phyloP scores from a whole-genome alignment of 1,140 invertebrate species.

The Sarcophaga peregrina region DNA sequence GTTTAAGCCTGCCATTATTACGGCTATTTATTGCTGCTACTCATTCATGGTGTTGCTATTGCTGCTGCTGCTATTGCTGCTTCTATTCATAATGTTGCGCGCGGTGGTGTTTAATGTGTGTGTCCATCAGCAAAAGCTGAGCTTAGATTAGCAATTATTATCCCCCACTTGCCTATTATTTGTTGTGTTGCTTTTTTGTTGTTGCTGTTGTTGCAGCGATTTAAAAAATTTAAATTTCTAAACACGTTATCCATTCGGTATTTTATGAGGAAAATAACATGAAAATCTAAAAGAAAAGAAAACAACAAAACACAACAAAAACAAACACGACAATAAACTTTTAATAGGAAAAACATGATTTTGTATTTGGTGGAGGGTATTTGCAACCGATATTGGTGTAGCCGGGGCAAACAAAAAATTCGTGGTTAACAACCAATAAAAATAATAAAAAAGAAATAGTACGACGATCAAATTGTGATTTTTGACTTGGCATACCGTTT shows the following conservation, averaged over 20 bases:
- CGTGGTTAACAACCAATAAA: not conserved
- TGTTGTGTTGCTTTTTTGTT: not conserved
- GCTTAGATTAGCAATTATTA: slow-evolving; percentile 1
- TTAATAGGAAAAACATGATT: not conserved
- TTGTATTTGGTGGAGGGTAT: not conserved
- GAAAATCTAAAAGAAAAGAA: too few relatives aligned
- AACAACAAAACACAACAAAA: too few relatives aligned
- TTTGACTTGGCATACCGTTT: too few relatives aligned
- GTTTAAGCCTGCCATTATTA: not conserved
- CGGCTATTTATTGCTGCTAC: too few relatives aligned
- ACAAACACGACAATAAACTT: not conserved
- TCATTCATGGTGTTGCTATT: too few relatives aligned
- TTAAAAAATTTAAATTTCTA: slow-evolving; percentile 1
- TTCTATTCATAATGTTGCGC: too few relatives aligned
- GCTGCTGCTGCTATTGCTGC: too few relatives aligned
- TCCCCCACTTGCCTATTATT: not conserved
- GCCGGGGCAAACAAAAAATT: not conserved
- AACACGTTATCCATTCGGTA: not conserved
- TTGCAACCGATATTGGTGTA: not conserved
- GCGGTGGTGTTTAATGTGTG: not conserved
- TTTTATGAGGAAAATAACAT: too few relatives aligned
- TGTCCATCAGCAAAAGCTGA: not conserved
- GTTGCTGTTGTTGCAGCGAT: not conserved
- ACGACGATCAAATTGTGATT: too few relatives aligned
- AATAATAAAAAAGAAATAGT: not conserved